These are phyloP conservation scores for Limnothrissa miodon DNA, from an alignment of 2,113 vertebrate species.

Conservation along the genomic window DNA sequence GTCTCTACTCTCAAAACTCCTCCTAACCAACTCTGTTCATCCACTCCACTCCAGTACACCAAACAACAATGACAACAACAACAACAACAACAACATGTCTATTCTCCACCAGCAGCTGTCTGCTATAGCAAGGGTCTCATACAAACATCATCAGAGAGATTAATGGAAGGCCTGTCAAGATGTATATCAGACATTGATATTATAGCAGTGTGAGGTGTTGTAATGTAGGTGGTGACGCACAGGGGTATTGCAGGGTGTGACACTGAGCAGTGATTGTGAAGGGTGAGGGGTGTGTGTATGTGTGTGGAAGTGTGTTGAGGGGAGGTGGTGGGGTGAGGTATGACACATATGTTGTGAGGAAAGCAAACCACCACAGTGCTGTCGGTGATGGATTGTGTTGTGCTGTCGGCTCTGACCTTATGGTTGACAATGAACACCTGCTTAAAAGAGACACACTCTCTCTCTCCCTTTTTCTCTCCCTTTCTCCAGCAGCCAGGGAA, in stretches of 20 bases:
- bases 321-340: not conserved
- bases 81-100: not conserved
- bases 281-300: not conserved
- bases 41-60: not conserved
- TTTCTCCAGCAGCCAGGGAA: not conserved
- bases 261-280: not conserved
- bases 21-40: not conserved
- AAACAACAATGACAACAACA: not conserved
- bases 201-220: not conserved
- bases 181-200: not conserved
- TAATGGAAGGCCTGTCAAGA: constrained; percentile 1
- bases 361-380: not conserved
- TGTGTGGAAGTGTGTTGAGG: not conserved
- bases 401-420: not conserved
- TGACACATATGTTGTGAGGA: not conserved
- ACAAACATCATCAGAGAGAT: constrained; percentile 14
- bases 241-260: not conserved
- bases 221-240: not conserved
- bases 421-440: constrained; percentile 8
- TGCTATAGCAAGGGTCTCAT: not conserved
- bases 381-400: not conserved
- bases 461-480: too few species aligned
- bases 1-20: not conserved
- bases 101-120: not conserved
- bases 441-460: not conserved